phyloP scores from a whole-genome alignment of 2,797 vertebrate genomes.

The Micromesistius poutassou region DNA sequence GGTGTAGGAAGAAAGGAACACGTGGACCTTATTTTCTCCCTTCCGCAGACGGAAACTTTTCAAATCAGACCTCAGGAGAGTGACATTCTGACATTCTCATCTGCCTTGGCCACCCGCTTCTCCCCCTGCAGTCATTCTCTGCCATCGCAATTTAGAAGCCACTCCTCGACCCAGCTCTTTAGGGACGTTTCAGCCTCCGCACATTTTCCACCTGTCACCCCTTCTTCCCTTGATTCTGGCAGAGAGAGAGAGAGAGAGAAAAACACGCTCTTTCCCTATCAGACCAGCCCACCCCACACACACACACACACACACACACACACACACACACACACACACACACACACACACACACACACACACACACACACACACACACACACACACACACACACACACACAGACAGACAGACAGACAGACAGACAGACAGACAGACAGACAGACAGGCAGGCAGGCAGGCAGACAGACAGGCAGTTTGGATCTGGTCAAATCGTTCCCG shows the following conservation, averaged over 20 bases:
- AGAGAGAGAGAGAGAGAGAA: slow-evolving; percentile 63
- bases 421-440: neutral
- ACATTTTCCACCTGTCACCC: slow-evolving; percentile 68
- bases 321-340: neutral
- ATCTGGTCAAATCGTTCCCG: slow-evolving; percentile 75
- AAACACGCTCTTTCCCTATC: slow-evolving; percentile 49
- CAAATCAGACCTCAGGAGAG: slow-evolving; percentile 55
- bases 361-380: slow-evolving; percentile 13
- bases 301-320: slow-evolving; percentile 22
- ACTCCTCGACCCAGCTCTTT: slow-evolving; percentile 56
- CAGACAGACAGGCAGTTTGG: slow-evolving; percentile 50
- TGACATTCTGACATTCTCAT: slow-evolving; percentile 69
- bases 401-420: too few species aligned
- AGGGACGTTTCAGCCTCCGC: slow-evolving; percentile 52
- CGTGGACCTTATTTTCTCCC: slow-evolving; percentile 42
- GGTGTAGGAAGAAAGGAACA: slow-evolving; percentile 24
- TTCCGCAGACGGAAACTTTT: slow-evolving; percentile 51
- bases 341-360: slow-evolving; percentile 26
- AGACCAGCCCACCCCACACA: slow-evolving; percentile 21
- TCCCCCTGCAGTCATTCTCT: slow-evolving; percentile 57
- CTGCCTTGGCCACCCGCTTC: slow-evolving; percentile 48
- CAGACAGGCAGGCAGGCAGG: neutral
- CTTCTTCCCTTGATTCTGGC: slow-evolving; percentile 55
- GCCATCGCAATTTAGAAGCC: slow-evolving; percentile 63
- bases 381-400: slow-evolving; percentile 15